A percentile compares a stretch with the other conserved stretches of the same genome.
phyloP scores from a whole-genome alignment of 2,113 vertebrate genomes.

The Octodon degus region DNA sequence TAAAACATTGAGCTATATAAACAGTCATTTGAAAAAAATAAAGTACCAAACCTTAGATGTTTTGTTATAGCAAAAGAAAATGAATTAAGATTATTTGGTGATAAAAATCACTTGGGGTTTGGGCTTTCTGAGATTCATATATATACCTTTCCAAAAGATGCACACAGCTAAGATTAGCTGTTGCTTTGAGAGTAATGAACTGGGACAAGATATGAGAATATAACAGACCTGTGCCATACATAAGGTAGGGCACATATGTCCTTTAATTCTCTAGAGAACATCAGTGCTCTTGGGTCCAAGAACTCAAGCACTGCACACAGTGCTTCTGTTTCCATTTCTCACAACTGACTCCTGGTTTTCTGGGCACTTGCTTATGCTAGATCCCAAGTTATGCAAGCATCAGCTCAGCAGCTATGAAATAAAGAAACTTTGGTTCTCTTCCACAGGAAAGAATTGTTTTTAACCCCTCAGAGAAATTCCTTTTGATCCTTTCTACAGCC shows the following conservation, averaged over 20 bases:
- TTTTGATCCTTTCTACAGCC: not conserved
- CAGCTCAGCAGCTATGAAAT: constrained; percentile 2
- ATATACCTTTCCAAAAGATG: not conserved
- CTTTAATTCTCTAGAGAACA: not conserved
- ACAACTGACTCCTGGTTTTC: not conserved
- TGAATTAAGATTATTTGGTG: not conserved
- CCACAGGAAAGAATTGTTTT: not conserved
- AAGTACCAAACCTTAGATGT: not conserved
- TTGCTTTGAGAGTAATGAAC: constrained; percentile 23
- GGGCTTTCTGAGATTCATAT: not conserved
- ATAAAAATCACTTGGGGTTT: constrained; percentile 30
- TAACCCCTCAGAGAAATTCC: constrained; percentile 21
- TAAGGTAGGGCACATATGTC: not conserved
- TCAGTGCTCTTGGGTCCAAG: not conserved
- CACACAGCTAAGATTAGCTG: not conserved
- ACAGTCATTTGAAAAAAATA: not conserved
- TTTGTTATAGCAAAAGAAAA: not conserved
- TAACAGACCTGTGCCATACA: not conserved
- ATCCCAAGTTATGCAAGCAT: constrained; percentile 3
- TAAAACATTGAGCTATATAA: not conserved
- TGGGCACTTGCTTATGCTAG: not conserved
- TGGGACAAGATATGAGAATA: not conserved
- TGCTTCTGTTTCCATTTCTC: not conserved
- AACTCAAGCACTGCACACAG: not conserved
- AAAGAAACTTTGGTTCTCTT: not conserved